Evolutionary conservation across 1,140 invertebrate species (phyloP), one percentile per base, ranked within the genome.

Genomic region (Drosophila nigrodunni): DNA sequence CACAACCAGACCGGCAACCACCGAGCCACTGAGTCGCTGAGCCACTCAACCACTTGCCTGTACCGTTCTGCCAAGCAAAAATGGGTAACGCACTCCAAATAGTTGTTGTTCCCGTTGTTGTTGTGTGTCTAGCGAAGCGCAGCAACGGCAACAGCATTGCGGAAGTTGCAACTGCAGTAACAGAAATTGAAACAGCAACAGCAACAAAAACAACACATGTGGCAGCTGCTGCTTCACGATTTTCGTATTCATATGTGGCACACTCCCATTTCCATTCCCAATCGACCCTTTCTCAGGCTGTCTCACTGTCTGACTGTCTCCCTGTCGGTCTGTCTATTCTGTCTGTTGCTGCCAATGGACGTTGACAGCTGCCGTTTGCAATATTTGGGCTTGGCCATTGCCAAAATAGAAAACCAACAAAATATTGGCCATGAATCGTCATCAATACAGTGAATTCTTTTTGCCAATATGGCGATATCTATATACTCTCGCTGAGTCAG

Each of bases 41-140:
- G 30, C 39, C 50, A 49, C 66, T 50, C 41, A 44, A 55, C 52
- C 18, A 49, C 11, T 44, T 37, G 21, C 11, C 35, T 68, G 61
- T 57, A 18, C 54, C 37, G 54, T 60, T 78, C 62, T 67, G 50
- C 70, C 71, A 64, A 46, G 46, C 64, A 39, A 5, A 82, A 85
- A 85, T 85, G 74, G 83, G 83, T 77, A 88, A 86, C 83, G 77
- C 82, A 86, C 83, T 80, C 82, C 78, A 88, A 88, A 59, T 82
- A 73, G 70, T 69, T 65, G 68, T 55, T 44, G 66, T 52, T 59
- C 15, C 44, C 74, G 61, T 50, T 47, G 37, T 13, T 55, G 60
- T 34, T 57, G 60, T 44, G 15, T 73, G 80, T 65, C 68, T 75
- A 87, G 78, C 76, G 82, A 86, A 89, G 80, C 85, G 80, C 59